Percentiles rank a stretch among this genome's conserved stretches.
phyloP scores from a whole-genome alignment of 2,797 vertebrate genomes.

The Decapterus maruadsi region DNA sequence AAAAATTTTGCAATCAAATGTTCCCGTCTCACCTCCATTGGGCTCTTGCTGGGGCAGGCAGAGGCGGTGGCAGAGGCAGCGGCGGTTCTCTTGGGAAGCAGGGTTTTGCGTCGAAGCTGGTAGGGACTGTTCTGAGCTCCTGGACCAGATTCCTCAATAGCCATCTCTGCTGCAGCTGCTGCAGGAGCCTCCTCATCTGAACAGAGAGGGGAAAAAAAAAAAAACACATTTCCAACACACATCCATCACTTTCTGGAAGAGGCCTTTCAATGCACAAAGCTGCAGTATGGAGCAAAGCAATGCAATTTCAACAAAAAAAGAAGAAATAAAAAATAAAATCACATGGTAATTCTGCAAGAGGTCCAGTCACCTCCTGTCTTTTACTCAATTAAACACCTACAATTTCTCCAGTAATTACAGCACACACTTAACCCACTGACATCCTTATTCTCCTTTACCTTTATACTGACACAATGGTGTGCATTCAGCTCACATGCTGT shows the following conservation, averaged over 20 bases:
- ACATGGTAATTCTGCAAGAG: background rate
- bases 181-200: constrained; percentile 99
- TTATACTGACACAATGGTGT: constrained; percentile 40
- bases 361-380: background rate
- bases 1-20: constrained; percentile 18
- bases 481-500: constrained; percentile 52
- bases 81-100: constrained; percentile 98
- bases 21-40: constrained; percentile 91
- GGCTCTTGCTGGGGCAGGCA: constrained; percentile 91
- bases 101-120: constrained; percentile 99
- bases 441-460: constrained; percentile 7
- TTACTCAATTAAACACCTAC: background rate
- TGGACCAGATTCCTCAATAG: constrained; percentile 99
- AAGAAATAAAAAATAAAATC: background rate
- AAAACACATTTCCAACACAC: constrained; percentile 24
- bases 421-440: constrained; percentile 9
- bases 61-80: constrained; percentile 93
- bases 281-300: constrained; percentile 13
- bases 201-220: constrained; percentile 26
- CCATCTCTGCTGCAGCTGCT: constrained; percentile 93
- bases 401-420: background rate
- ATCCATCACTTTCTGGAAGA: constrained; percentile 31
- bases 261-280: constrained; percentile 30
- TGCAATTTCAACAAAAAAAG: background rate
- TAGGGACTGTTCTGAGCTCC: constrained; percentile 99